Evolutionary conservation across 35 echinoderm and acorn worm species (phyloP).

Genomic region (Strongylocentrotus purpuratus): DNA sequence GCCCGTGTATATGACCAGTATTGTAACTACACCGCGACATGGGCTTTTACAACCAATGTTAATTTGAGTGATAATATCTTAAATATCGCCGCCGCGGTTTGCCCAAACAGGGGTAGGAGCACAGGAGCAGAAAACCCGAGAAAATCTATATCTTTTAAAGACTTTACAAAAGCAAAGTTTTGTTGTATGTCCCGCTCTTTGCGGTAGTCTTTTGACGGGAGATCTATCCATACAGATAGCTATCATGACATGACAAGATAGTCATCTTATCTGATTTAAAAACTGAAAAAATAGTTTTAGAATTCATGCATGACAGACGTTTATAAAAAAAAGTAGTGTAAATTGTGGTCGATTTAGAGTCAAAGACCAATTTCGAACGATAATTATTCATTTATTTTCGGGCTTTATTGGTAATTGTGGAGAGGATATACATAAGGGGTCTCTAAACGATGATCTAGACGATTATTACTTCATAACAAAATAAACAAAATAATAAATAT

Average conservation of each 20-base stretch:
- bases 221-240: not conserved
- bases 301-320: not conserved
- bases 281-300: not conserved
- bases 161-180: not conserved
- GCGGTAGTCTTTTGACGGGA: not conserved
- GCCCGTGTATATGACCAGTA: not conserved
- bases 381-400: not conserved
- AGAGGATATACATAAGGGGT: not conserved
- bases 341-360: slow-evolving; percentile 1
- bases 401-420: not conserved
- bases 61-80: not conserved
- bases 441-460: not conserved
- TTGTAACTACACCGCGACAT: not conserved
- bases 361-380: not conserved
- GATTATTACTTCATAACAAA: not conserved
- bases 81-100: not conserved
- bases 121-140: not conserved
- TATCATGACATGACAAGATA: not conserved
- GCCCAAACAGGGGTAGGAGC: not conserved
- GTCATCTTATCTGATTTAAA: not conserved
- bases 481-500: not conserved
- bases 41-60: slow-evolving; percentile 20
- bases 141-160: not conserved
- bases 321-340: not conserved
- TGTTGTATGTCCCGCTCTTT: not conserved